These are phyloP conservation scores for Cinara cedri DNA, from an alignment of 2,888 invertebrate genomes.

Conservation along the genomic window DNA sequence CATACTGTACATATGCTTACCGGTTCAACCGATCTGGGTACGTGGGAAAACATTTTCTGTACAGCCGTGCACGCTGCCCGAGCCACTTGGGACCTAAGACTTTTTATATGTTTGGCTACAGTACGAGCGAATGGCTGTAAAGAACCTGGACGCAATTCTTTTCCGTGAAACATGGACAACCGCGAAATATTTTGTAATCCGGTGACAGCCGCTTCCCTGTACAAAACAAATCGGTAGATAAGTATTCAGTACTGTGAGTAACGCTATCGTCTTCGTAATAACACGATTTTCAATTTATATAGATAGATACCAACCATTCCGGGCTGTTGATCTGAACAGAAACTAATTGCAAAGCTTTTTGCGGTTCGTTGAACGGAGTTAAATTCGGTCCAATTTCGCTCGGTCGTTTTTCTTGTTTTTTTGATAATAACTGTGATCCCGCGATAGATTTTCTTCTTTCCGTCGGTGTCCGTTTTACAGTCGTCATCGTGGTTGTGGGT, in stretches of 20 bases:
- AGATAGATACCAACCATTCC: conserved; percentile 68
- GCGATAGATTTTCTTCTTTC: conserved; percentile 5
- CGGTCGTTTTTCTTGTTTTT: conserved; percentile 22
- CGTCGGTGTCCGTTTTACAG: background rate
- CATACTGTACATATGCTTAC: conserved; percentile 65
- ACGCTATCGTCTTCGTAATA: no score
- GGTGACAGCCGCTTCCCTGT: conserved; percentile 76
- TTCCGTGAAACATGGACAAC: conserved; percentile 72
- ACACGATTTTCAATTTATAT: no score
- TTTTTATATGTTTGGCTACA: conserved; percentile 80
- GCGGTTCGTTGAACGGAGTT: conserved; percentile 70
- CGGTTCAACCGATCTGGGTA: conserved; percentile 68
- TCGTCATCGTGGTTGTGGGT: conserved; percentile 1
- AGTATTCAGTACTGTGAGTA: no score
- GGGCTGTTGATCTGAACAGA: conserved; percentile 72
- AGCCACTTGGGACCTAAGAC: conserved; percentile 90
- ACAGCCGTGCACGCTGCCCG: conserved; percentile 84
- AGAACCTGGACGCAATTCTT: conserved; percentile 68
- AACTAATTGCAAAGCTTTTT: conserved; percentile 70
- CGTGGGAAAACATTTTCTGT: conserved; percentile 77
- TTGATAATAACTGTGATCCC: background rate
- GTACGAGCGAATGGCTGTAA: conserved; percentile 73
- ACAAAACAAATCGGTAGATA: background rate
- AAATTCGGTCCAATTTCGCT: conserved; percentile 59
- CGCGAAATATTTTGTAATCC: conserved; percentile 74